These are phyloP conservation scores for Corella eumyota DNA, from an alignment of 23 tunicate species.

Conservation along the genomic window DNA sequence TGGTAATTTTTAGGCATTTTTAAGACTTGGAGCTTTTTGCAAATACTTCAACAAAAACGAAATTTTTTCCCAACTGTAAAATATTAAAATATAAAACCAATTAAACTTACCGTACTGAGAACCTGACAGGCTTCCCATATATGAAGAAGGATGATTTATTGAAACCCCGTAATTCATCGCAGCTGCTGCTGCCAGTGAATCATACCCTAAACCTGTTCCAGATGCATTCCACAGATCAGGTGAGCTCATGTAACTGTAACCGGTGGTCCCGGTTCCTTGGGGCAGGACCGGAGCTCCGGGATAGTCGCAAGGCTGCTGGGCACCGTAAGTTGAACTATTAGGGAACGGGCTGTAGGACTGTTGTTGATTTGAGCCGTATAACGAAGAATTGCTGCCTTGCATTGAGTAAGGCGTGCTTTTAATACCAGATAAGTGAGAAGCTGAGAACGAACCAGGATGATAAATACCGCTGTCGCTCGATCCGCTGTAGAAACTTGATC, in stretches of 20 bases:
- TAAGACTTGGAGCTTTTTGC: no score
- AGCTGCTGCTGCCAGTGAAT: constrained; percentile 37
- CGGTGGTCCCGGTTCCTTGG: background rate
- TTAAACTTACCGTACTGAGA: constrained; percentile 53
- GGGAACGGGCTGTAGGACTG: constrained; percentile 11
- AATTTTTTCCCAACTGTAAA: no score
- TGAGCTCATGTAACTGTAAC: constrained; percentile 30
- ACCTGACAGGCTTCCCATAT: constrained; percentile 34
- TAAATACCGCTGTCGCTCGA: no score
- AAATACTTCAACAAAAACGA: no score
- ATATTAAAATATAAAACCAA: no score
- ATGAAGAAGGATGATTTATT: constrained; percentile 18
- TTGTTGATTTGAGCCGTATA: constrained; percentile 13
- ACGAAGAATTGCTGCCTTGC: no score
- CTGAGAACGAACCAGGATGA: no score
- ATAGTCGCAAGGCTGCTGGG: constrained; percentile 30
- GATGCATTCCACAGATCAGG: constrained; percentile 41
- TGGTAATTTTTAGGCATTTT: no score
- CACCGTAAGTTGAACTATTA: constrained; percentile 20
- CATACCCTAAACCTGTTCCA: constrained; percentile 22
- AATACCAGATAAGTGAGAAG: no score
- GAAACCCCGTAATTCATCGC: constrained; percentile 28
- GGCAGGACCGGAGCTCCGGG: constrained; percentile 1
- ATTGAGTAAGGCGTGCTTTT: no score
- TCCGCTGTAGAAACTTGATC: background rate